These are phyloP conservation scores for Cephonodes hylas DNA, from an alignment of 2,888 invertebrate species.

Conservation along the genomic window DNA sequence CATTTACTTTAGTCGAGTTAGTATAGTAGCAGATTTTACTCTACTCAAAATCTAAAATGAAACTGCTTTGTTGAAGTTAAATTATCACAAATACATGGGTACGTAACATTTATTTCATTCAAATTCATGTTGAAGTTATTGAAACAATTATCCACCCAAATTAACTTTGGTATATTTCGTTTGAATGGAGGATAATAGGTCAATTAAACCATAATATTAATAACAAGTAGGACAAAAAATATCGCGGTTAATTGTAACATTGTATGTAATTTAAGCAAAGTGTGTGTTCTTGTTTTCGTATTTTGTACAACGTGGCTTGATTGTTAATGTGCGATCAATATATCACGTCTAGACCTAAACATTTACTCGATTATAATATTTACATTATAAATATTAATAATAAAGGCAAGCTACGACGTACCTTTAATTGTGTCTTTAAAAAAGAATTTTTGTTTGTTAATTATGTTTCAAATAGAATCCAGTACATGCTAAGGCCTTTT, in stretches of 20 bases:
- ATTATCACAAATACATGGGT: neutral
- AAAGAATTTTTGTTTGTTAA: too few species aligned
- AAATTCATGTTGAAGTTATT: neutral
- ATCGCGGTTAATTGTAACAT: neutral
- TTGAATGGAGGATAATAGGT: slow-evolving; percentile 1
- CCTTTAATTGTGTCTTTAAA: too few species aligned
- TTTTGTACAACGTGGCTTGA: neutral
- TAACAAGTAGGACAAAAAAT: slow-evolving; percentile 7
- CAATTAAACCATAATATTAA: slow-evolving; percentile 3
- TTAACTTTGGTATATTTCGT: slow-evolving; percentile 1
- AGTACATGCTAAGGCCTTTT: too few species aligned
- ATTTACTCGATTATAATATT: too few species aligned
- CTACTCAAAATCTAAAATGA: neutral
- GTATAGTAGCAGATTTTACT: neutral
- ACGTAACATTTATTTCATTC: neutral
- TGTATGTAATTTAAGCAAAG: neutral
- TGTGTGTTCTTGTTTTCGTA: neutral
- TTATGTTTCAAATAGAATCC: too few species aligned
- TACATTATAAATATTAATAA: too few species aligned
- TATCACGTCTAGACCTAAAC: neutral
- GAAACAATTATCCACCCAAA: slow-evolving; percentile 2
- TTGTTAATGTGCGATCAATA: neutral
- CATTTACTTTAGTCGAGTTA: neutral
- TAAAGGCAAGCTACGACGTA: too few species aligned
- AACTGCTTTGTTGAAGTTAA: neutral